Conservation (phyloP, 2,797 vertebrate genomes). For the Hapalemur alaotrensis region DNA sequence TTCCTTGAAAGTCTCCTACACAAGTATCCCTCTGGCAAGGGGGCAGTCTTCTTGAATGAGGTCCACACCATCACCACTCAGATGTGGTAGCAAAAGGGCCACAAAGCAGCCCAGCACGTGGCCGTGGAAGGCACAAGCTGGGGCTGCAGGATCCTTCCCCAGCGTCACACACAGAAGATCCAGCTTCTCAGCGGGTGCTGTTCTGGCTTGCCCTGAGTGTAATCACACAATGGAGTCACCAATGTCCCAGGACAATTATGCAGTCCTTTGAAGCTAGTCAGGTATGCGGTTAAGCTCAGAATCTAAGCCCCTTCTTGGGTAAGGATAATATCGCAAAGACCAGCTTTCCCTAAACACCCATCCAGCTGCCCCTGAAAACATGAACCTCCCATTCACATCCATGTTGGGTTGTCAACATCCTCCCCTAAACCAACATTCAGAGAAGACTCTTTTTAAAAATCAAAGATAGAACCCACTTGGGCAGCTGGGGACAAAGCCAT, state of each 20-base stretch:
- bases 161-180: not conserved
- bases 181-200: not conserved
- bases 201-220: not conserved
- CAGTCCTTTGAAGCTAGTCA: not conserved
- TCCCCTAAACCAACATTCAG: not conserved
- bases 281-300: not conserved
- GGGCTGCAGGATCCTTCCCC: not conserved
- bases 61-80: not conserved
- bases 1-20: conserved; percentile 22
- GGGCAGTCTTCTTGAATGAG: not conserved
- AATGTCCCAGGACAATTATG: not conserved
- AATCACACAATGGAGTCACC: not conserved
- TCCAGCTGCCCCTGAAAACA: not conserved
- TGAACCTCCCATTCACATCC: not conserved
- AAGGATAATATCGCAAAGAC: not conserved
- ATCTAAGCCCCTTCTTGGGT: not conserved
- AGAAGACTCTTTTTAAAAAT: not conserved
- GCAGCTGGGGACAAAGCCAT: not conserved
- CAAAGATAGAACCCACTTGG: not conserved
- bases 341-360: not conserved
- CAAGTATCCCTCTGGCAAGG: not conserved
- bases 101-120: not conserved
- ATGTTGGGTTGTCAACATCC: not conserved
- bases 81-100: not conserved
- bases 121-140: not conserved